Conservation (phyloP, 1,140 invertebrate species). For the Drosophila neocordata region DNA sequence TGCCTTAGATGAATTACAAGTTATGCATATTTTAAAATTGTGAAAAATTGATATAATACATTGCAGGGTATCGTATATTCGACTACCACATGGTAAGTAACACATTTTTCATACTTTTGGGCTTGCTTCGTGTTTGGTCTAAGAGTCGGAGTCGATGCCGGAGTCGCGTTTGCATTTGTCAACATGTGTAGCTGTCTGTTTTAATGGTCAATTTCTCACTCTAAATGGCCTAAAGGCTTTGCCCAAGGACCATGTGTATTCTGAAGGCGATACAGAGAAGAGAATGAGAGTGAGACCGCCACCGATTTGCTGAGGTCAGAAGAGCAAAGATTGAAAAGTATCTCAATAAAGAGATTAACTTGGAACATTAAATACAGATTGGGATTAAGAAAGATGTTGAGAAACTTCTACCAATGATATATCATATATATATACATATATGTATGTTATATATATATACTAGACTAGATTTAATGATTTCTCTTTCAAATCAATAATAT, state of each 20-base stretch:
- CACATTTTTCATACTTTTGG: not conserved
- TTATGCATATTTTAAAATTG: too few species aligned
- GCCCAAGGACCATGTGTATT: slow-evolving; percentile 14
- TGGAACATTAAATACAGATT: too few species aligned
- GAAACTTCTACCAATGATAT: too few species aligned
- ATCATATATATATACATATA: too few species aligned
- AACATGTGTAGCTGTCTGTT: slow-evolving; percentile 79
- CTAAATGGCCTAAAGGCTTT: slow-evolving; percentile 66
- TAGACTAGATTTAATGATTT: too few species aligned
- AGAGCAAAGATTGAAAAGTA: slow-evolving; percentile 16
- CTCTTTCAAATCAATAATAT: too few species aligned
- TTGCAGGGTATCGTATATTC: not conserved
- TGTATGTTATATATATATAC: too few species aligned
- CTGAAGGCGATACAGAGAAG: not conserved
- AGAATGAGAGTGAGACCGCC: not conserved
- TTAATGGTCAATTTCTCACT: slow-evolving; percentile 82
- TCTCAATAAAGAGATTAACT: not conserved
- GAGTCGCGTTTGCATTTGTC: slow-evolving; percentile 75
- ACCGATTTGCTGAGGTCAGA: slow-evolving; percentile 1
- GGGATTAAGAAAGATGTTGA: too few species aligned
- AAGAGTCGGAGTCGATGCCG: slow-evolving; percentile 6
- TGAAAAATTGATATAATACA: too few species aligned
- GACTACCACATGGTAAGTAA: not conserved
- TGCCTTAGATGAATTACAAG: too few species aligned
- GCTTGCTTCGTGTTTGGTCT: not conserved